These are phyloP conservation scores for Agonopterix arenella DNA, from an alignment of 2,888 invertebrate genomes.

Conservation along the genomic window DNA sequence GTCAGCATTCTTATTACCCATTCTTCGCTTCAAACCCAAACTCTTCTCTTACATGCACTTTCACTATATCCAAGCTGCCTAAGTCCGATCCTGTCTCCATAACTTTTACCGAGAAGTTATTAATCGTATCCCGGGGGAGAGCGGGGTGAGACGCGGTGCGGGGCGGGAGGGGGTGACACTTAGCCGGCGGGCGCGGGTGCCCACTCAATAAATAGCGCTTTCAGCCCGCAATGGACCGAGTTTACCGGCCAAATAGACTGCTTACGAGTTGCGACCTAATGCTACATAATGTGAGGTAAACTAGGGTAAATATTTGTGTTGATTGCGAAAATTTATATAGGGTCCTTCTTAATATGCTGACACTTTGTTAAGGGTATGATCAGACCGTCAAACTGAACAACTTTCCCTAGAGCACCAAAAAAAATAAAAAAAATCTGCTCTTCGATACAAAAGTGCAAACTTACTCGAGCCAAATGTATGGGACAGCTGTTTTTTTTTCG, in stretches of 20 bases:
- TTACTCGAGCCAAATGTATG: no score
- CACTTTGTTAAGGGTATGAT: no score
- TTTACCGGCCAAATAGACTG: constrained; percentile 20
- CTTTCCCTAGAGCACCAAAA: no score
- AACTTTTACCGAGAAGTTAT: constrained; percentile 53
- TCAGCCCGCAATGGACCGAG: constrained; percentile 15
- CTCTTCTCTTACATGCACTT: background rate
- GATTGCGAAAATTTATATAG: no score
- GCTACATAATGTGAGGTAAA: constrained; percentile 1
- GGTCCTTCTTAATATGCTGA: no score
- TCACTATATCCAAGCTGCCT: background rate
- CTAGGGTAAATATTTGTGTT: no score
- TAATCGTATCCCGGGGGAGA: constrained; percentile 43
- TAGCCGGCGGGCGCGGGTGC: constrained; percentile 23
- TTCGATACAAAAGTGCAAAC: no score
- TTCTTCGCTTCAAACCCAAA: no score
- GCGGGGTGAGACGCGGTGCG: constrained; percentile 12
- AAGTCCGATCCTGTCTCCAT: constrained; percentile 34
- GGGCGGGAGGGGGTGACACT: constrained; percentile 34
- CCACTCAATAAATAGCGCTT: constrained; percentile 22
- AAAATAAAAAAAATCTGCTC: no score
- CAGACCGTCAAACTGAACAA: no score
- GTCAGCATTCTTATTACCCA: no score
- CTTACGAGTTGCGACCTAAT: constrained; percentile 8
- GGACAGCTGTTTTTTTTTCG: no score